These are phyloP conservation scores for Octodonta nipae DNA, from an alignment of 2,888 invertebrate species.

Conservation along the genomic window DNA sequence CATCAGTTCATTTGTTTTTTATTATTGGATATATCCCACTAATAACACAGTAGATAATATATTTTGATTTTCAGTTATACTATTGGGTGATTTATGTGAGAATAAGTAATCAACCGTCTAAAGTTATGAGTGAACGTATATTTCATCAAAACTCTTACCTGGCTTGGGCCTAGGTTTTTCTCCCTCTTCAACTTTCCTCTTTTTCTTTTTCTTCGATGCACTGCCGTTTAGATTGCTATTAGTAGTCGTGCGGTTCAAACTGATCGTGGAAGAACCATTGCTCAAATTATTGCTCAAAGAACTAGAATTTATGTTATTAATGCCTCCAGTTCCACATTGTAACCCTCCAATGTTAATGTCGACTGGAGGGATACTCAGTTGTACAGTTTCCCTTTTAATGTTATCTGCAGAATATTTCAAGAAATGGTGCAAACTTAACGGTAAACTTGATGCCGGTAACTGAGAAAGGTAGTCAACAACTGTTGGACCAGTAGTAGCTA, in stretches of 20 bases:
- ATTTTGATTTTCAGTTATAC: too few relatives aligned
- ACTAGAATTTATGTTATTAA: slow-evolving; percentile 2
- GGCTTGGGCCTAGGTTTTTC: slow-evolving; percentile 75
- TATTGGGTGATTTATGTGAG: too few relatives aligned
- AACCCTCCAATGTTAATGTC: slow-evolving; percentile 5
- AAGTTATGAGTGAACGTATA: too few relatives aligned
- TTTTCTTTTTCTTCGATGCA: slow-evolving; percentile 57
- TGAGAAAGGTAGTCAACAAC: slow-evolving; percentile 77
- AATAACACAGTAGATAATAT: too few relatives aligned
- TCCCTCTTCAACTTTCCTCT: slow-evolving; percentile 63
- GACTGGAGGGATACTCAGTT: slow-evolving; percentile 7
- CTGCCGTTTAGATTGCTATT: slow-evolving; percentile 33
- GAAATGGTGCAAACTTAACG: slow-evolving; percentile 69
- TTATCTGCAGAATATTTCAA: slow-evolving; percentile 69
- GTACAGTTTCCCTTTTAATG: slow-evolving; percentile 57
- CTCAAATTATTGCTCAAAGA: neutral
- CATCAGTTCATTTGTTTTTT: too few relatives aligned
- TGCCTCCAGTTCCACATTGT: too few relatives aligned
- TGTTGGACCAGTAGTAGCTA: slow-evolving; percentile 52
- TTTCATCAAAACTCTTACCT: slow-evolving; percentile 32
- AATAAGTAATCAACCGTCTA: too few relatives aligned
- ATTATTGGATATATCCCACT: too few relatives aligned
- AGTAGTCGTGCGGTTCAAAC: slow-evolving; percentile 18
- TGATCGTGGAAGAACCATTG: neutral
- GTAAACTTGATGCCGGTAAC: slow-evolving; percentile 57